phyloP scores from a whole-genome alignment of 23 tunicate species.

The Halocynthia roretzi region DNA sequence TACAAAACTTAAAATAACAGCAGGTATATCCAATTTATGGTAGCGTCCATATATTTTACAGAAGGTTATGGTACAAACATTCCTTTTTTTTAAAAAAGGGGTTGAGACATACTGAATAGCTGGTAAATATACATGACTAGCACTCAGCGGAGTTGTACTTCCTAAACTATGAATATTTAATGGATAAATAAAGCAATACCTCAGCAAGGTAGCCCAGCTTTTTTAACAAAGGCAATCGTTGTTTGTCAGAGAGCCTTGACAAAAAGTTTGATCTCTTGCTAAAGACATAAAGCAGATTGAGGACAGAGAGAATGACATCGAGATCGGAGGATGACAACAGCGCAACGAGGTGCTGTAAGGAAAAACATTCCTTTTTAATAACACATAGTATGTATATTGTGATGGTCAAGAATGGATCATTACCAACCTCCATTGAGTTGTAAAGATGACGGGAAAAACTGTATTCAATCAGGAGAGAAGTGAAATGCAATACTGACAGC shows the following conservation, averaged over 20 bases:
- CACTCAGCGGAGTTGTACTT: no score
- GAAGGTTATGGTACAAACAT: no score
- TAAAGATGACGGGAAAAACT: slow-evolving; percentile 86
- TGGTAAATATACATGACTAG: no score
- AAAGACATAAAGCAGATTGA: slow-evolving; percentile 93
- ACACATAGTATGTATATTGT: background rate
- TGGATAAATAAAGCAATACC: slow-evolving; percentile 12
- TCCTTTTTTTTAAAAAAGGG: no score
- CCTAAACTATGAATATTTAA: no score
- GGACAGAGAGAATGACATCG: slow-evolving; percentile 80
- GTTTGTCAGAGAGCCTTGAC: slow-evolving; percentile 71
- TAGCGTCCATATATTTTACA: no score
- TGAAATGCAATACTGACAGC: slow-evolving; percentile 69
- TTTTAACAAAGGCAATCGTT: slow-evolving; percentile 62
- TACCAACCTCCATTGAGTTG: slow-evolving; percentile 85
- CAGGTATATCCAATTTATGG: no score
- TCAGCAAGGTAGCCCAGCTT: slow-evolving; percentile 79
- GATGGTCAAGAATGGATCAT: background rate
- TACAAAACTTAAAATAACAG: background rate
- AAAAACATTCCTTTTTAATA: background rate
- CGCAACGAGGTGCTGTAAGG: slow-evolving; percentile 75
- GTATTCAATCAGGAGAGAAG: slow-evolving; percentile 88
- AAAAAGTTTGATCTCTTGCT: slow-evolving; percentile 90
- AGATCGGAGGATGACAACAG: slow-evolving; percentile 77
- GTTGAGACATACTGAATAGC: no score